Base-by-base conservation (phyloP, 2,113 vertebrate species). In the Cebidichthys violaceus region DNA sequence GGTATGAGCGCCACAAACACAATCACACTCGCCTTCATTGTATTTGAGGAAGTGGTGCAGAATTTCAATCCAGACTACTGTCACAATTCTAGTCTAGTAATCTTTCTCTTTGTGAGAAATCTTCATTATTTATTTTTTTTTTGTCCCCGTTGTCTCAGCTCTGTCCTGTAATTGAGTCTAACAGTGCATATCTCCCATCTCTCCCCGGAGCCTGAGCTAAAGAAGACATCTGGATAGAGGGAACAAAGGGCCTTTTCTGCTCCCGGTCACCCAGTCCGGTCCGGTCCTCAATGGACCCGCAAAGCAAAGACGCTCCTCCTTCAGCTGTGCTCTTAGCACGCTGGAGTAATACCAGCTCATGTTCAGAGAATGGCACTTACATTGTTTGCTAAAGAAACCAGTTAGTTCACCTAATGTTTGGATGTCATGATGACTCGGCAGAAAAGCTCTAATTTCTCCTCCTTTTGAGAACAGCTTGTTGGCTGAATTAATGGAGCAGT, bases 191-290 rank as follows among this genome's bases (percentile, higher is more conserved):
- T 83, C 84, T 72, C 71, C 75, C 35, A 65, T 73, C 71, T 79
- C 22, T 9, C 52, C 74, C 70, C 64, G 62, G 9, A 77, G 69
- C 18, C 79, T 47, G 47, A 43, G 64, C 70, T 70, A 45, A 75
- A 52, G 69, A 82, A 66, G 85, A 86, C 83, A 84, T 86, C 81
- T 89, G 81, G 82, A 83, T 15, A 14, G 83, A 81, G 83, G 61
- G 70, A 91, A 92, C 89, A 89, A 90, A 85, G 77, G 39, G 52
- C 50, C 87, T 80, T 86, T 89, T 89, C 87, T 89, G 61, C 61
- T 86, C 61, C 45, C 43, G 71, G 80, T 80, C 73, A 79, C 77
- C 65, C 60, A 55, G 45, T 64, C 9, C 70, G 35, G 39, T 69
- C 71, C 65, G 52, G 35, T n/a, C 59, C 76, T 50, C 20, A 9